Evolutionary conservation across 2,113 vertebrate genomes (phyloP), one percentile per base, ranked within the genome.

Genomic region (Micronisus gabar): DNA sequence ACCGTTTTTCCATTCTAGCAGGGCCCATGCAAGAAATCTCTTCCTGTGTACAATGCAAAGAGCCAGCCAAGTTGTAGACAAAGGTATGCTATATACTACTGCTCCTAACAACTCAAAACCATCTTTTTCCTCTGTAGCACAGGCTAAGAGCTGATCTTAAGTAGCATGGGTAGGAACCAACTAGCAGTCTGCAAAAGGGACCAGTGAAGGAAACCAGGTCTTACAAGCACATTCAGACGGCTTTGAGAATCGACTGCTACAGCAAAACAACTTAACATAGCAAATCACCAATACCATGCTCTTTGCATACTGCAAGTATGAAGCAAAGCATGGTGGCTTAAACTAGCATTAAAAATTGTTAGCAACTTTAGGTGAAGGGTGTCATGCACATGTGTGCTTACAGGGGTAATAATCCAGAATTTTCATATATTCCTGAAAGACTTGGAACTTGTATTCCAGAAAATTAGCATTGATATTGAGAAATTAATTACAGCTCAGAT

Each of bases 1-100:
- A 78, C 68, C 3, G 1, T 36, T 50, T 30, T 7, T 17, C 26
- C 8, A 4, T 14, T 36, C 16, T n/a, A 88, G 56, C 53, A 66
- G 17, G 6, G n/a, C 14, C 30, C 26, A 34, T 6, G 41, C 43
- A 90, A 68, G 48, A 82, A 78, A 50, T 18, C 56, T 84, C 41
- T 47, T 84, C 68, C 45, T 17, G 9, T 21, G 20, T 20, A 34
- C 26, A 5, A 5, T 0, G 0, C 66, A 80, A 0, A 81, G 47
- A 48, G 20, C 13, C 70, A 85, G 45, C 2, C 40, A 88, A 47
- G 47, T 2, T 76, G 34, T 15, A 88, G 27, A 27, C 32, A 13
- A 68, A 81, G 15, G 15, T 32, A 43, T 50, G 36, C 50, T 43
- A 29, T 4, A 3, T 41, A 47, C 53, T 50, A 20, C 30, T 83